Conservation (phyloP, 2,113 vertebrate species). For the Apaloderma vittatum region DNA sequence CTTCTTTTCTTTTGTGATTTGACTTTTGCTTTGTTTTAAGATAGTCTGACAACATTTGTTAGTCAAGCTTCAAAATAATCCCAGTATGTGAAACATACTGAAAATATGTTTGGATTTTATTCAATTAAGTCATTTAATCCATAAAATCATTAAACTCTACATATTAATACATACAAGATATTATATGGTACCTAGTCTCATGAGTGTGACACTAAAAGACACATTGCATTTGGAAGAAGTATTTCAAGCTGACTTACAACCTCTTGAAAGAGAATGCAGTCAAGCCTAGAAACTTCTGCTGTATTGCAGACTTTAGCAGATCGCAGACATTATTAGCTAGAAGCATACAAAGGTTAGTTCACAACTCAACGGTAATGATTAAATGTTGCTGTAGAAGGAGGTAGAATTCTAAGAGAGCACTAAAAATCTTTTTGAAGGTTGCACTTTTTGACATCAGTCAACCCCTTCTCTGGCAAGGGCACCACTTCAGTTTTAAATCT, state of each 20-base stretch:
- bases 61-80: neutral
- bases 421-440: neutral
- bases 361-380: neutral
- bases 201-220: neutral
- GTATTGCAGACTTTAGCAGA: neutral
- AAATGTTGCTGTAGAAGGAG: neutral
- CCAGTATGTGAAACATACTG: neutral
- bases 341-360: neutral
- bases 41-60: neutral
- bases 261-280: neutral
- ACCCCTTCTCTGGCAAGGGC: neutral
- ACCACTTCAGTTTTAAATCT: neutral
- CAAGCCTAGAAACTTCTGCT: neutral
- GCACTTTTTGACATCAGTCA: neutral
- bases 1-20: neutral
- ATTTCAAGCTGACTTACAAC: neutral
- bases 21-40: neutral
- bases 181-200: neutral
- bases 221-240: neutral
- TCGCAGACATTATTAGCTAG: neutral
- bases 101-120: neutral
- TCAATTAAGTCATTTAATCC: neutral
- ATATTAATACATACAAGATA: neutral
- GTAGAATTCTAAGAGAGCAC: neutral
- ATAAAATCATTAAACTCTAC: neutral